Percentiles rank a stretch among this genome's conserved stretches.
These are phyloP conservation scores for Habrosyne pyritoides DNA, from an alignment of 2,888 invertebrate species.

Conservation along the genomic window DNA sequence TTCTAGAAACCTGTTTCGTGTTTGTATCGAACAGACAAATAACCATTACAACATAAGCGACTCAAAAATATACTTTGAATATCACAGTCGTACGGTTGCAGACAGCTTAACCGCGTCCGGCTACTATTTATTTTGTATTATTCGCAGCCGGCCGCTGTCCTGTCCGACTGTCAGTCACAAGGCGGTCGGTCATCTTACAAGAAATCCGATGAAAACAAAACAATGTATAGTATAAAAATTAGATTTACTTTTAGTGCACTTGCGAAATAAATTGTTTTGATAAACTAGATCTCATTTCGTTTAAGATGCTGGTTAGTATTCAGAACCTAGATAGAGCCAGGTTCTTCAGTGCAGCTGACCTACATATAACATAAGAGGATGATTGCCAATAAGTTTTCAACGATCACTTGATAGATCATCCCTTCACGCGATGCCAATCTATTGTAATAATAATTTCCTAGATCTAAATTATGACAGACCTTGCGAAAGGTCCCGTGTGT, in stretches of 20 bases:
- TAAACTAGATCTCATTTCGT: too few species aligned
- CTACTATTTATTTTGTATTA: conserved; percentile 27
- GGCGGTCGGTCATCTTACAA: conserved; percentile 9
- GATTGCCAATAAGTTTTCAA: too few species aligned
- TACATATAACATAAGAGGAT: too few species aligned
- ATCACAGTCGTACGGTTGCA: conserved; percentile 13
- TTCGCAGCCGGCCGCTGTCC: conserved; percentile 19
- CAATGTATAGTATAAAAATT: neutral
- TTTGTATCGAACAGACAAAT: neutral
- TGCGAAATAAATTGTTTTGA: too few species aligned
- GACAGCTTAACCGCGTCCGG: conserved; percentile 13
- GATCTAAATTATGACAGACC: neutral
- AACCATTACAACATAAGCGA: neutral
- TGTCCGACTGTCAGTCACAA: conserved; percentile 26
- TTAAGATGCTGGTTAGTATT: too few species aligned
- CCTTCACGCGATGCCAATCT: too few species aligned
- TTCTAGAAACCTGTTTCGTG: neutral
- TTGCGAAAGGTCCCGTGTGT: too few species aligned
- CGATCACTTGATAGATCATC: too few species aligned
- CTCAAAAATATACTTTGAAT: neutral
- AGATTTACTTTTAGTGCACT: neutral
- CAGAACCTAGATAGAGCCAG: too few species aligned
- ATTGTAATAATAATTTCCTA: too few species aligned
- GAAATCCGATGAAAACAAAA: neutral
- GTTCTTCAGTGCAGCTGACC: too few species aligned